Percentiles rank a stretch among this genome's conserved stretches.
Conservation (phyloP, 2,113 vertebrate genomes). For the Myrmecophaga tridactyla region DNA sequence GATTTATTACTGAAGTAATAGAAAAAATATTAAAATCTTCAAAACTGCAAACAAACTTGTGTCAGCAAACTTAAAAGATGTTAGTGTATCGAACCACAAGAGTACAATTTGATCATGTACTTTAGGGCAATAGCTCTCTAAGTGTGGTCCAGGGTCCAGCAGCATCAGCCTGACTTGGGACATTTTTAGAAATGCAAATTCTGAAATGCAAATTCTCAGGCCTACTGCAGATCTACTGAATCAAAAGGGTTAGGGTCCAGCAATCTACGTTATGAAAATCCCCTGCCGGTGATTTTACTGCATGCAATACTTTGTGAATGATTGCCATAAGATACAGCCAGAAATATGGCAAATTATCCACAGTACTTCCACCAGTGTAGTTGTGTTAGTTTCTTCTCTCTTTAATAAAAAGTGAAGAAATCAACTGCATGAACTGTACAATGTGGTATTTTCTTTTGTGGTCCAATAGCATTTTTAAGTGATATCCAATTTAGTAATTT, state of each 20-base stretch:
- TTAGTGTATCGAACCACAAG: neutral
- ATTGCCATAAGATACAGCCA: neutral
- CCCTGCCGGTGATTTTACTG: accelerated
- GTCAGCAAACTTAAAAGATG: neutral
- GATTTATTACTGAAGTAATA: neutral
- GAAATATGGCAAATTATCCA: neutral
- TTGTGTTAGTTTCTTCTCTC: neutral
- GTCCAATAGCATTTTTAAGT: neutral
- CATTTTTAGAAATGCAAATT: neutral
- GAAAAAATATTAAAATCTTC: neutral
- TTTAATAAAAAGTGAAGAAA: neutral
- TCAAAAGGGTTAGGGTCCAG: accelerated
- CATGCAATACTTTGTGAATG: neutral
- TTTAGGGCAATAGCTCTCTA: neutral
- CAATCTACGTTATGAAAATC: neutral
- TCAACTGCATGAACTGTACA: neutral
- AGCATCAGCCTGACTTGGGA: neutral
- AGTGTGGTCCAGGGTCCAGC: neutral
- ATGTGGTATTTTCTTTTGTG: neutral
- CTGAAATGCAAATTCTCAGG: neutral
- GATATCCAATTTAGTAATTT: constrained; percentile 8
- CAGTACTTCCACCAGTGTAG: neutral
- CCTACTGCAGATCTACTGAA: neutral
- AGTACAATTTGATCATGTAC: neutral
- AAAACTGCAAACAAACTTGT: neutral